Evolutionary conservation across 2,888 invertebrate species (phyloP).

Genomic region (Volucella bombylans): DNA sequence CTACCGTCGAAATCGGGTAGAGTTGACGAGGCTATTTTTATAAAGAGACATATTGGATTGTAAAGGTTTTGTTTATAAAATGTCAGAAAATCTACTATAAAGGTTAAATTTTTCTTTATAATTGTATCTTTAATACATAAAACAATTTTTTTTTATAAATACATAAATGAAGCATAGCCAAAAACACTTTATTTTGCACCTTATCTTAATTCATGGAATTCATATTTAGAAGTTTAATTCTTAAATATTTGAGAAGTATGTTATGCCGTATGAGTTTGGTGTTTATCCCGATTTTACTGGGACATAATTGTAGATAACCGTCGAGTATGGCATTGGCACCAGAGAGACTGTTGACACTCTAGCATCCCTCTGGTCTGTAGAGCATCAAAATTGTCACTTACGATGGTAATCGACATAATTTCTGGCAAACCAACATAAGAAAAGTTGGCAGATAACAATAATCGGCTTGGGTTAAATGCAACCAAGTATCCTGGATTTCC

Average conservation of each 20-base stretch:
- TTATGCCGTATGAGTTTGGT: background rate
- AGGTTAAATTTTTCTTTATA: too few species aligned
- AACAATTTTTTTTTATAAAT: constrained; percentile 45
- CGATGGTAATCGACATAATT: constrained; percentile 85
- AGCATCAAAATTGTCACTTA: constrained; percentile 84
- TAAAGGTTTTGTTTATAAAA: too few species aligned
- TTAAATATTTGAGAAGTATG: background rate
- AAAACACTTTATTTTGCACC: constrained; percentile 57
- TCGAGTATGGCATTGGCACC: constrained; percentile 85
- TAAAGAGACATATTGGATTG: too few species aligned
- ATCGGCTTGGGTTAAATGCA: constrained; percentile 86
- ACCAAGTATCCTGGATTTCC: constrained; percentile 90
- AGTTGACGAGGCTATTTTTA: too few species aligned
- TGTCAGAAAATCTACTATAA: too few species aligned
- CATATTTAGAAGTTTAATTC: constrained; percentile 4
- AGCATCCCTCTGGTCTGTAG: constrained; percentile 77
- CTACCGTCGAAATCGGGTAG: too few species aligned
- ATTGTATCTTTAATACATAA: too few species aligned
- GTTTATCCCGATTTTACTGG: constrained; percentile 82
- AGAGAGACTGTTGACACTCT: constrained; percentile 85
- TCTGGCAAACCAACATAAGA: constrained; percentile 84
- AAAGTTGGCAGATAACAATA: constrained; percentile 84
- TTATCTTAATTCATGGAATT: constrained; percentile 38
- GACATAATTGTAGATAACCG: constrained; percentile 88
- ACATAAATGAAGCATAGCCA: constrained; percentile 62